phyloP scores from a whole-genome alignment of 2,113 vertebrate species.

The Pagrus major region DNA sequence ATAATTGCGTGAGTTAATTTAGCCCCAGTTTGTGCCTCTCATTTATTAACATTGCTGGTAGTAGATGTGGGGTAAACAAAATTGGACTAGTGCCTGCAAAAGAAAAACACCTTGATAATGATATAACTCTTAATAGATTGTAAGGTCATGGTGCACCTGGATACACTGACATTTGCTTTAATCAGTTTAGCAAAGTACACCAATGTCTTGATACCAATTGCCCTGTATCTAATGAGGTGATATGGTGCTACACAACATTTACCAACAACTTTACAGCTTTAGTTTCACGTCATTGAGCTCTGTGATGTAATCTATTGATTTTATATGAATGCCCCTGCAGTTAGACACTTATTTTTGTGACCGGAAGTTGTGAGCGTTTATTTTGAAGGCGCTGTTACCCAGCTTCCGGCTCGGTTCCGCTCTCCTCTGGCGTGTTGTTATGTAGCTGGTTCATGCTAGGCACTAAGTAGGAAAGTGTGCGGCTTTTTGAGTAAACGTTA shows the following conservation, averaged over 20 bases:
- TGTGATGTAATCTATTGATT: background rate
- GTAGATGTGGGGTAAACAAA: background rate
- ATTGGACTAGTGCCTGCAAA: background rate
- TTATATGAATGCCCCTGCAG: background rate
- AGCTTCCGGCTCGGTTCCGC: slow-evolving; percentile 40
- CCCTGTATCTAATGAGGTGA: background rate
- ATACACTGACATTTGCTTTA: background rate
- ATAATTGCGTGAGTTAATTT: background rate
- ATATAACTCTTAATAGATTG: background rate
- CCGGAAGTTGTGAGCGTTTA: background rate
- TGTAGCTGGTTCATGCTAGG: slow-evolving; percentile 23
- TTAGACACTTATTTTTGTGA: slow-evolving; percentile 28
- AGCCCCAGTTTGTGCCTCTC: background rate
- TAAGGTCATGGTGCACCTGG: background rate
- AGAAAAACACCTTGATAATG: slow-evolving; percentile 3
- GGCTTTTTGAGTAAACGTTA: fast-evolving
- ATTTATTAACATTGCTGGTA: background rate
- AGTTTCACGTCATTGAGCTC: background rate
- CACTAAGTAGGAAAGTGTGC: background rate
- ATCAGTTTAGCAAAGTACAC: background rate
- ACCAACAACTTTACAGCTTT: too few species aligned
- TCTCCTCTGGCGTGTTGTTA: background rate
- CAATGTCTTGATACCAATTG: background rate
- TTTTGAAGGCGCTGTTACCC: slow-evolving; percentile 42
- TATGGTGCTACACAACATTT: background rate